A percentile compares a stretch with the other conserved stretches of the same genome.
These are phyloP conservation scores for Craterocephalus amniculus DNA, from an alignment of 2,797 vertebrate species.

Conservation along the genomic window DNA sequence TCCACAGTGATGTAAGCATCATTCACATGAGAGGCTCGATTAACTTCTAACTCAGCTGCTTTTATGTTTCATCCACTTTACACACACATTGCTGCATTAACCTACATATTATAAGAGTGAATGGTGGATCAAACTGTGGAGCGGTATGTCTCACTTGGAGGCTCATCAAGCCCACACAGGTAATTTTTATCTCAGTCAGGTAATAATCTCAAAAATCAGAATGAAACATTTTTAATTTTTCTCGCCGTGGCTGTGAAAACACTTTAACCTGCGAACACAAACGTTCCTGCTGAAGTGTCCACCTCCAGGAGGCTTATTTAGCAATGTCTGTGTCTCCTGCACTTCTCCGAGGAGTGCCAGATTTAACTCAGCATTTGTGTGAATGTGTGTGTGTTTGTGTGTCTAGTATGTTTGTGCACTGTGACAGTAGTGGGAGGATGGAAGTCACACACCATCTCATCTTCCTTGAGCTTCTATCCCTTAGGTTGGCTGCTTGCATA, in stretches of 20 bases:
- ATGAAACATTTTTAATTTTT: constrained; percentile 13
- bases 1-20: constrained; percentile 55
- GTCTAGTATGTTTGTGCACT: constrained; percentile 44
- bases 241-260: not conserved
- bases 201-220: not conserved
- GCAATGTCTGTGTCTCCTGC: constrained; percentile 37
- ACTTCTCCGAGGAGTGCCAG: constrained; percentile 56
- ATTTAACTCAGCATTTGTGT: constrained; percentile 58
- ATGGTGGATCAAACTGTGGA: constrained; percentile 24
- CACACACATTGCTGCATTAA: constrained; percentile 55
- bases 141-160: constrained; percentile 35
- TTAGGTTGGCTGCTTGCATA: constrained; percentile 75
- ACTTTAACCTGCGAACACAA: constrained; percentile 39
- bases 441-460: constrained; percentile 77
- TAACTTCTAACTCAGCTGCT: constrained; percentile 65
- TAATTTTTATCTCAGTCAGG: constrained; percentile 16
- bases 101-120: constrained; percentile 40
- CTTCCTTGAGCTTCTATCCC: constrained; percentile 73
- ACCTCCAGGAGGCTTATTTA: constrained; percentile 43
- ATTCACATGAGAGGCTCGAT: constrained; percentile 70
- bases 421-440: constrained; percentile 73
- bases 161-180: constrained; percentile 9
- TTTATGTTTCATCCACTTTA: constrained; percentile 54
- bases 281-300: constrained; percentile 29
- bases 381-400: constrained; percentile 17